Conservation (phyloP, 2,113 vertebrate genomes). For the Patagioenas fasciata region DNA sequence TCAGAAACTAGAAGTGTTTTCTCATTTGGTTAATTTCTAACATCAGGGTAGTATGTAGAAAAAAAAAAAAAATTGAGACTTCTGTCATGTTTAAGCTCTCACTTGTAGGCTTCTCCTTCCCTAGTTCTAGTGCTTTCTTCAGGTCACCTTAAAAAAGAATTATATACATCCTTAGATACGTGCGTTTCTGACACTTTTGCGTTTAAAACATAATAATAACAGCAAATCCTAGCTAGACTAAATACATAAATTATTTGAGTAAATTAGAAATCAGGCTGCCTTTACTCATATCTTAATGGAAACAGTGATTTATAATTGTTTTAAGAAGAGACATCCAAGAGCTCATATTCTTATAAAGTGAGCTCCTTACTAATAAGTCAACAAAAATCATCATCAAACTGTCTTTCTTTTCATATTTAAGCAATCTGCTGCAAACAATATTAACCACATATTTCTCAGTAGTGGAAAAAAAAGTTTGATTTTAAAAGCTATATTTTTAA, state of each 20-base stretch:
- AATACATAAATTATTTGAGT: neutral
- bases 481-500: neutral
- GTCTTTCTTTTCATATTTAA: neutral
- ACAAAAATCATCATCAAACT: neutral
- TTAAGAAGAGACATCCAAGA: neutral
- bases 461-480: neutral
- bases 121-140: neutral
- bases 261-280: neutral
- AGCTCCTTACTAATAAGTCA: neutral
- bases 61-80: neutral
- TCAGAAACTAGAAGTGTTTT: neutral
- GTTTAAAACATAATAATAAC: neutral
- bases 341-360: neutral
- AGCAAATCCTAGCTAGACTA: neutral
- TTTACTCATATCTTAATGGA: neutral
- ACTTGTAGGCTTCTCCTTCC: accelerated
- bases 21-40: neutral
- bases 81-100: neutral
- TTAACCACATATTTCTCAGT: neutral
- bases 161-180: neutral
- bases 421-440: neutral
- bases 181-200: neutral
- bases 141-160: neutral
- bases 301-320: neutral
- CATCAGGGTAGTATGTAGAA: neutral